Base-by-base conservation (phyloP, 1,140 invertebrate species). In the Macrotrachela quadricornifera region DNA sequence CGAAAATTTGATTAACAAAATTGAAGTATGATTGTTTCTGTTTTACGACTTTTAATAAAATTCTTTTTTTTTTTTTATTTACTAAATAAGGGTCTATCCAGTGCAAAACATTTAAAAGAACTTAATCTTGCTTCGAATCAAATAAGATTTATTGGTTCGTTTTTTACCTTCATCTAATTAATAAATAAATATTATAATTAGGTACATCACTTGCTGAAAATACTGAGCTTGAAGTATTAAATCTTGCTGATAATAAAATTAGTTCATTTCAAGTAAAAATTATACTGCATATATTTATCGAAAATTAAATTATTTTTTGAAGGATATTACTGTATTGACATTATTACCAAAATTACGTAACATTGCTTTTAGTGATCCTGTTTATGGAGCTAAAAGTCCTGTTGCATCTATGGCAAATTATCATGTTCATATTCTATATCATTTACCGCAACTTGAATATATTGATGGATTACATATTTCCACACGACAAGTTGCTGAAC, bases 101-200 rank as follows among this genome's bases (percentile, higher is more conserved):
- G 52, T n/a, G 49, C 67, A 13, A 57, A 44, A 30, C 59, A 64
- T 47, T 56, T 70, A 47, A 60, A 53, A 49, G 61, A 67, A 49
- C 51, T 70, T 37, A 70, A 69, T 57, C 52, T 70, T 43, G 67
- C 68, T 49, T 64, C 64, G 58, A 69, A 69, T 54, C 57, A 57
- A 36, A 70, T 70, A 48, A 56, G 61, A 17, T 62, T 61, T 61
- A 67, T 70, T 55, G 68, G 68, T 68, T 21, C 39, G 15, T 10
- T 43, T 46, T 14, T 13, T 42, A 15, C n/a, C 47, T 51, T 40
- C 14, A 37, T 12, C 36, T 21, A 6, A 38, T 42, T 36, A 42
- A n/a, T 8, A 13, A 4, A 16, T 50, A 8, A 16, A 15, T 17
- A 30, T 37, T 50, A 11, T 3, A 44, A 38, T 51, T 50, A 69